phyloP scores from a whole-genome alignment of 2,113 vertebrate genomes.

The Deroptyus accipitrinus region DNA sequence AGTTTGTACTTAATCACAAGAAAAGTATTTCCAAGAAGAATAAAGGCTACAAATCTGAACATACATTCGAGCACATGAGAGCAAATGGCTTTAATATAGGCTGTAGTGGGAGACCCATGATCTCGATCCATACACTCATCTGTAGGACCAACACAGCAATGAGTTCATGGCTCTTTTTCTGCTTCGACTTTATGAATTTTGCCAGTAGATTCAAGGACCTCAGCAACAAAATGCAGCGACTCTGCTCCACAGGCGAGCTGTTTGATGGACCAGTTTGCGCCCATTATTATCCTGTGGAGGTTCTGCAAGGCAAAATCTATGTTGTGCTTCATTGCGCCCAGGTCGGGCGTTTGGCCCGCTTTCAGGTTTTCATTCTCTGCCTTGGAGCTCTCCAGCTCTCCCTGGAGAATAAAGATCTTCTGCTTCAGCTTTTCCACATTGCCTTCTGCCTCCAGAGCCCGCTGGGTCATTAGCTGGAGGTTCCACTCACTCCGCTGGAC shows the following conservation, averaged over 20 bases:
- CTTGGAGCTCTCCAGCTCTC: constrained; percentile 65
- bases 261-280: constrained; percentile 68
- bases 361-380: constrained; percentile 72
- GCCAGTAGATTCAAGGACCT: constrained; percentile 64
- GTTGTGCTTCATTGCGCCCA: constrained; percentile 72
- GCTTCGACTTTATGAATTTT: constrained; percentile 52
- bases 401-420: constrained; percentile 79
- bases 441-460: constrained; percentile 78
- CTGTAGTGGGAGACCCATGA: background rate
- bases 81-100: background rate
- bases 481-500: constrained; percentile 75
- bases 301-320: constrained; percentile 75
- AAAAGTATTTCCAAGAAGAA: background rate
- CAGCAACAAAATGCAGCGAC: constrained; percentile 19
- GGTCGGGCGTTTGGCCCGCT: constrained; percentile 46
- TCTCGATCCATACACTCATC: rapidly evolving
- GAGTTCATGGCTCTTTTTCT: background rate
- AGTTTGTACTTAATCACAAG: background rate
- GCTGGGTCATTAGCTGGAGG: constrained; percentile 80
- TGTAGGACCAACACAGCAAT: background rate
- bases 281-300: constrained; percentile 64
- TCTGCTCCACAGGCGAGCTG: constrained; percentile 30
- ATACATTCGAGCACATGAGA: background rate
- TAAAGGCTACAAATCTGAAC: background rate
- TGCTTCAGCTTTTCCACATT: constrained; percentile 71